These are phyloP conservation scores for Drosophila kikkawai DNA, from an alignment of 1,140 invertebrate genomes.

Conservation along the genomic window DNA sequence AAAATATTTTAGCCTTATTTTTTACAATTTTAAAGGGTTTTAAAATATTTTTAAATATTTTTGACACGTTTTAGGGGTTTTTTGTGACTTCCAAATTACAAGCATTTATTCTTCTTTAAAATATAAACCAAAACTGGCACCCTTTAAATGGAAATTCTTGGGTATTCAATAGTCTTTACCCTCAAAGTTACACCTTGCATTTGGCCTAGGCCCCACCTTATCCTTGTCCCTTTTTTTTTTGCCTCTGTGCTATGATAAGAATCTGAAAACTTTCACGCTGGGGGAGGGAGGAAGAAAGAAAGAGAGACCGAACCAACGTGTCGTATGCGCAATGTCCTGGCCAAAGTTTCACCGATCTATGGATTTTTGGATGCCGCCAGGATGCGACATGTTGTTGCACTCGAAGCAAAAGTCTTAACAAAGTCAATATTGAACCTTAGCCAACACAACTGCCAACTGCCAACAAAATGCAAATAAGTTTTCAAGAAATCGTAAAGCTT, in stretches of 20 bases:
- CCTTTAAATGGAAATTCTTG: neutral
- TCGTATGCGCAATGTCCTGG: constrained; percentile 44
- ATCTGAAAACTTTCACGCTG: constrained; percentile 25
- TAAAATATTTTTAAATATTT: no score
- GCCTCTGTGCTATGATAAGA: constrained; percentile 24
- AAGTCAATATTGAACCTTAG: constrained; percentile 35
- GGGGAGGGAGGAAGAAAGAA: neutral
- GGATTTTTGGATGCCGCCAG: constrained; percentile 19
- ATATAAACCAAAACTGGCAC: neutral
- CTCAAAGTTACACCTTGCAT: neutral
- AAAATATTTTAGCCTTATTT: no score
- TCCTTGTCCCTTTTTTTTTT: neutral
- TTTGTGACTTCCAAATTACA: no score
- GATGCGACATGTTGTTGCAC: constrained; percentile 21
- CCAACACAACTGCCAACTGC: constrained; percentile 9
- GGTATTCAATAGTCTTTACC: neutral
- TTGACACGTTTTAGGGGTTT: no score
- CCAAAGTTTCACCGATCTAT: constrained; percentile 31
- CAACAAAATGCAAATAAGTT: constrained; percentile 24
- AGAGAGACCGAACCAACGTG: constrained; percentile 7
- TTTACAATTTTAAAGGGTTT: no score
- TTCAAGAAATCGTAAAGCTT: constrained; percentile 7
- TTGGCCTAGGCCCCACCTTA: neutral
- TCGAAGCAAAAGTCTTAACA: constrained; percentile 30
- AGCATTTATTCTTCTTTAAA: neutral